These are phyloP conservation scores for Epicauta chinensis DNA, from an alignment of 1,140 invertebrate species.

Conservation along the genomic window DNA sequence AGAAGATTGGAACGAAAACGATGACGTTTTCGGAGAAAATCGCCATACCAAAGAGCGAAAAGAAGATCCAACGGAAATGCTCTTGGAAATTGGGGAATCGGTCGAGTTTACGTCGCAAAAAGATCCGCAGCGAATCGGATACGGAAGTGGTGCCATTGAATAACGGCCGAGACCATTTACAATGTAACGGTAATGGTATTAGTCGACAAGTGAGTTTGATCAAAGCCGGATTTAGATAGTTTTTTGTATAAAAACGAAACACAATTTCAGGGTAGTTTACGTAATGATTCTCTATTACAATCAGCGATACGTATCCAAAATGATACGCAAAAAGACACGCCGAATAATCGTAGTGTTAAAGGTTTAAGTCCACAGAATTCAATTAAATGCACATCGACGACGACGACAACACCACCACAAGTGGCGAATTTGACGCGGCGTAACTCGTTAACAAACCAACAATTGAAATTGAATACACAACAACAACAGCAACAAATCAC, in stretches of 20 bases:
- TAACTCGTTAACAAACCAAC: slow-evolving; percentile 34
- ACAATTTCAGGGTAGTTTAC: slow-evolving; percentile 41
- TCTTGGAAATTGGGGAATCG: slow-evolving; percentile 60
- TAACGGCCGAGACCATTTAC: slow-evolving; percentile 60
- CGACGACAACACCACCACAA: slow-evolving; percentile 36
- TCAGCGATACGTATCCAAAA: slow-evolving; percentile 57
- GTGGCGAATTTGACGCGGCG: slow-evolving; percentile 35
- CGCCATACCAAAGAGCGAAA: slow-evolving; percentile 15
- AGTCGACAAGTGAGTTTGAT: slow-evolving; percentile 40
- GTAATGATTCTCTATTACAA: slow-evolving; percentile 50
- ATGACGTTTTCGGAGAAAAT: slow-evolving; percentile 41
- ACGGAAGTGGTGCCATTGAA: slow-evolving; percentile 56
- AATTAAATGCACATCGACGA: slow-evolving; percentile 45
- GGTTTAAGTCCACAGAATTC: slow-evolving; percentile 67
- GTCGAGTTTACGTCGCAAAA: slow-evolving; percentile 57
- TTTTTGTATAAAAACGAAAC: no score
- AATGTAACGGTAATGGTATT: slow-evolving; percentile 63
- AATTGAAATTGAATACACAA: slow-evolving; percentile 24
- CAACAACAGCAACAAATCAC: slow-evolving; percentile 23
- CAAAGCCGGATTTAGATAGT: no score
- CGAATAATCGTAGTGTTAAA: slow-evolving; percentile 53
- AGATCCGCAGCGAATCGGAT: slow-evolving; percentile 52
- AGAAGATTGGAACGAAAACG: slow-evolving; percentile 39
- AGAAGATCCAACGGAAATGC: slow-evolving; percentile 41
- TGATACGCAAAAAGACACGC: slow-evolving; percentile 58